Evolutionary conservation across 2,113 vertebrate genomes (phyloP), one percentile per base, ranked within the genome.

Genomic region (Paralichthys olivaceus): DNA sequence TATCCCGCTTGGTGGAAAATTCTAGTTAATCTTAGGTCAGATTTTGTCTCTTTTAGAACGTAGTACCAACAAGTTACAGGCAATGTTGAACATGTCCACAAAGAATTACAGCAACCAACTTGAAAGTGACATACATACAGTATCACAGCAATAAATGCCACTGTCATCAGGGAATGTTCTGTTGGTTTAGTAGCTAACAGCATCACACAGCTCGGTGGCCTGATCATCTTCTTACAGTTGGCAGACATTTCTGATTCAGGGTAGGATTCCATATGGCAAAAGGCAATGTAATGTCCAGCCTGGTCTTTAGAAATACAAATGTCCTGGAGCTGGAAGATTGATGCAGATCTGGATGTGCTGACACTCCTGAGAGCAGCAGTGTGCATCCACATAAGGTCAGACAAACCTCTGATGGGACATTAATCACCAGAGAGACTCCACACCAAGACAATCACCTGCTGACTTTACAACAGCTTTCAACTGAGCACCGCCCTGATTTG

Each of bases 371-470:
- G 22, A 69, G 17, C 59, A 28, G 32, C 5, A n/a, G 6, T 0
- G 1, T 7, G 25, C 8, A 85, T 22, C 26, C 7, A 25, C 43
- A 69, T 34, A 47, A 49, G 25, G 29, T 47, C 63, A 73, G 8
- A 62, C 17, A 29, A 45, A 72, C 25, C 8, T 49, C n/a, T 45
- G 37, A 77, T 29, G 22, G 20, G 20, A 43, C 19, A 77, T 70
- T 28, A 75, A 55, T 62, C 61, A 82, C 28, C n/a, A 59, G 17
- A 23, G 43, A 68, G 5, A 34, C 57, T 40, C 26, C 9, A n/a
- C 53, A 71, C 70, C 37, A 73, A 69, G 19, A 19, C 51, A n/a
- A 29, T 34, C 51, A 22, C 29, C 37, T 29, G 22, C 53, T 19
- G 32, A 2, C 14, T 64, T 77, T n/a, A 59, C 45, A 53, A 26